A percentile compares a stretch with the other conserved stretches of the same genome.
These are phyloP conservation scores for Hemicentrotus pulcherrimus DNA, from an alignment of 35 echinoderm and acorn worm species.

Conservation along the genomic window DNA sequence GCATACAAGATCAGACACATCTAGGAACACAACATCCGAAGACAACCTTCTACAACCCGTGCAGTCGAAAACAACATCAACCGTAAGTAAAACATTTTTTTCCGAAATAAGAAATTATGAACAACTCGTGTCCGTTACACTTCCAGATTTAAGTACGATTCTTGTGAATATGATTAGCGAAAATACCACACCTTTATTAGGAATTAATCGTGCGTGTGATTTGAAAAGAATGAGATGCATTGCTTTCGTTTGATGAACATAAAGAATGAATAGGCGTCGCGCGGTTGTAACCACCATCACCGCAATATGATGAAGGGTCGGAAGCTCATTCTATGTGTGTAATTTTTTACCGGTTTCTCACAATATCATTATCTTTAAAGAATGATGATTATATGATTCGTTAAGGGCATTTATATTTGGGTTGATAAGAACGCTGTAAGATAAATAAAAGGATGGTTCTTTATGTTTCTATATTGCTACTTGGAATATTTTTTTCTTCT, in stretches of 20 bases:
- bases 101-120: neutral
- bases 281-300: neutral
- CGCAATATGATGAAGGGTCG: neutral
- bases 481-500: too few species aligned
- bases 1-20: neutral
- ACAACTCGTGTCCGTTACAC: neutral
- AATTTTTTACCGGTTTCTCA: neutral
- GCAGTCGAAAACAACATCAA: neutral
- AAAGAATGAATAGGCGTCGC: neutral
- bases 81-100: neutral
- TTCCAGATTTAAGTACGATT: neutral
- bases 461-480: too few species aligned
- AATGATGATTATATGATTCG: neutral
- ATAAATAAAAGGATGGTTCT: too few species aligned
- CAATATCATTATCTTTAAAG: neutral
- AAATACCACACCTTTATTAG: neutral
- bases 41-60: neutral
- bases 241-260: neutral
- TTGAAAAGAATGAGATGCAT: neutral
- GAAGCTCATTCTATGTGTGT: neutral
- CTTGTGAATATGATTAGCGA: neutral
- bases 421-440: too few species aligned
- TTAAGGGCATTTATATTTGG: neutral
- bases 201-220: neutral
- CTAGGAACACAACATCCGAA: neutral